Conservation (phyloP, 2,113 vertebrate genomes). For the Colinus virginianus region DNA sequence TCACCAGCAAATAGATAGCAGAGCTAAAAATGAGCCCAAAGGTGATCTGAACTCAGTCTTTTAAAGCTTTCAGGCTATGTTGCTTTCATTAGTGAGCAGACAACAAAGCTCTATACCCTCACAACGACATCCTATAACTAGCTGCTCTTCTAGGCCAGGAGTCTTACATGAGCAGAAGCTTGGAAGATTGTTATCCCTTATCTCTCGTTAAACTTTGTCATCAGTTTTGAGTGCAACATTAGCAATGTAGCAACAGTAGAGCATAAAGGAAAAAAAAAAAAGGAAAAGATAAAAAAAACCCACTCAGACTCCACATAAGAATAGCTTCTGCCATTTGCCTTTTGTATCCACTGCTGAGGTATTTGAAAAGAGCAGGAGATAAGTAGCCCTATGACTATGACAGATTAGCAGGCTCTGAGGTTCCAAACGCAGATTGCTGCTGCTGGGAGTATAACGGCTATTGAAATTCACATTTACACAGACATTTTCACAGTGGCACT, state of each 20-base stretch:
- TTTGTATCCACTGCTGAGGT: slow-evolving; percentile 48
- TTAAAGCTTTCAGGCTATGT: not conserved
- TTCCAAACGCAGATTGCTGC: not conserved
- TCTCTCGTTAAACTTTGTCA: slow-evolving; percentile 46
- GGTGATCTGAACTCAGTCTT: slow-evolving; percentile 35
- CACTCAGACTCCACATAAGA: slow-evolving; percentile 40
- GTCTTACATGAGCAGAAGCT: slow-evolving; percentile 19
- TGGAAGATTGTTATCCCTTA: slow-evolving; percentile 8
- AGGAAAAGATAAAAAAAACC: fast-evolving
- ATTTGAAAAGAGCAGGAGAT: slow-evolving; percentile 74
- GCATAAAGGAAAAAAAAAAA: not conserved
- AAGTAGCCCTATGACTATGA: slow-evolving; percentile 70
- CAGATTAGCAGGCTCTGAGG: slow-evolving; percentile 66
- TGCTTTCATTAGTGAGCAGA: slow-evolving; percentile 29
- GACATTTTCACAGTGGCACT: slow-evolving; percentile 41
- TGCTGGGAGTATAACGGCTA: slow-evolving; percentile 54
- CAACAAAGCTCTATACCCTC: not conserved
- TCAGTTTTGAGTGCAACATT: slow-evolving; percentile 51
- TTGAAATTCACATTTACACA: slow-evolving; percentile 65
- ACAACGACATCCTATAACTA: not conserved
- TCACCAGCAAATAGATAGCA: slow-evolving; percentile 9
- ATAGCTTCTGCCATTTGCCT: slow-evolving; percentile 56
- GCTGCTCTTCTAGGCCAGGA: not conserved
- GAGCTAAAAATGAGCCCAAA: slow-evolving; percentile 19
- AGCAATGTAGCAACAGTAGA: slow-evolving; percentile 25